These are phyloP conservation scores for Panulirus ornatus DNA, from an alignment of 1,140 invertebrate genomes.

Conservation along the genomic window DNA sequence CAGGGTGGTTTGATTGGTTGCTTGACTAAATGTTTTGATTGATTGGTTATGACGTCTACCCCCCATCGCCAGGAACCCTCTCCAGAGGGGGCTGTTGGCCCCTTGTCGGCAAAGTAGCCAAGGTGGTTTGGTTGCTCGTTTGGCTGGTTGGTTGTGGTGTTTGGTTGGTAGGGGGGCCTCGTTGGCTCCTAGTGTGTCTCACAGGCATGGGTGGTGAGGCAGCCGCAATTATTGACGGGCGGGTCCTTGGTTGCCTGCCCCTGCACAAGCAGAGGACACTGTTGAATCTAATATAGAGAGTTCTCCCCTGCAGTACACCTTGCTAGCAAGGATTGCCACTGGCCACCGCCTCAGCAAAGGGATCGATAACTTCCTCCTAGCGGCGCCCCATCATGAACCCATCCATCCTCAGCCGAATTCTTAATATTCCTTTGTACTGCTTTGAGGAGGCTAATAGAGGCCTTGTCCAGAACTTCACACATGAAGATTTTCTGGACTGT, in stretches of 20 bases:
- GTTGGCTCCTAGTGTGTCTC: too few relatives aligned
- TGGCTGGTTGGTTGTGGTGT: background rate
- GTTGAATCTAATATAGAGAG: constrained; percentile 40
- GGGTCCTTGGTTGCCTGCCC: constrained; percentile 9
- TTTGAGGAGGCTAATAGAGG: too few relatives aligned
- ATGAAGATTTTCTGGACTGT: too few relatives aligned
- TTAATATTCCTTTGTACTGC: too few relatives aligned
- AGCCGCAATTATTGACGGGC: constrained; percentile 11
- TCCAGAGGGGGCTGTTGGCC: too few relatives aligned
- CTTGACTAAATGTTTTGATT: too few relatives aligned
- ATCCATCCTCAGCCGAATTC: background rate
- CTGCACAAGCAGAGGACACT: constrained; percentile 7
- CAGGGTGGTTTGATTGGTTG: too few relatives aligned
- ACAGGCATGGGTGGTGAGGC: constrained; percentile 5
- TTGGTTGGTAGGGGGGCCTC: background rate
- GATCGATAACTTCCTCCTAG: background rate
- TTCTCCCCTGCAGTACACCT: constrained; percentile 30
- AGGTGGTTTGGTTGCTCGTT: background rate
- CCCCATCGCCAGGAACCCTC: too few relatives aligned
- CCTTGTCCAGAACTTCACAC: too few relatives aligned
- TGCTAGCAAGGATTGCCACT: constrained; percentile 35
- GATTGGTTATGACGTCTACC: too few relatives aligned
- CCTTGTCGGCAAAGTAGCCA: background rate
- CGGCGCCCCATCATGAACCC: too few relatives aligned
- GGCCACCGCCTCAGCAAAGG: background rate